Evolutionary conservation across 2,797 vertebrate species (phyloP), one percentile per base, ranked within the genome.

Genomic region (Pipistrellus pipistrellus): DNA sequence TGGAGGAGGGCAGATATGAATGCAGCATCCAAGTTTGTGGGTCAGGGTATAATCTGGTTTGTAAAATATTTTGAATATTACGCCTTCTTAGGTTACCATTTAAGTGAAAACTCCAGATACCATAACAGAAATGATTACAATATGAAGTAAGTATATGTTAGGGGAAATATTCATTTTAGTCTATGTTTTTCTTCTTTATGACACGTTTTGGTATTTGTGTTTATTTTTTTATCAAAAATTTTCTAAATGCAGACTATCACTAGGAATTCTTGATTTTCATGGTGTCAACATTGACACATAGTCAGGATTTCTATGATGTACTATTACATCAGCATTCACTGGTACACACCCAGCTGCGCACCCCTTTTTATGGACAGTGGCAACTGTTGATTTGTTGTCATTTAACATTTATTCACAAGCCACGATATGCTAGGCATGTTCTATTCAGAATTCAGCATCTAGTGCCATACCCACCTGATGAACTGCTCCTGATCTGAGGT

Each of bases 331-430:
- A 8, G 11, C 18, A 25, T 44, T 76, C 13, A 15, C 59, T 10
- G 51, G 69, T 38, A 86, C 10, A 76, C 15, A 71, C 1, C 7
- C 23, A 51, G 73, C 17, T 51, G 4, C 46, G 68, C 46, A 75
- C 4, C 48, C 30, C 48, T 53, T 76, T 95, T 77, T 69, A 95
- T 25, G 46, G 41, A 66, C n/a, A 57, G 55, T 66, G 78, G 57
- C 55, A 76, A 85, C 86, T 13, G 72, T 44, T 82, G 85, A 91
- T 55, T 75, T 90, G 64, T 25, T 94, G 81, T 83, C 88, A 85
- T 90, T 94, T 92, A 96, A 90, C 91, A 94, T 83, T 96, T 91
- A 95, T 41, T 78, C 71, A 85, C 88, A 94, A 86, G 77, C 51
- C 93, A 86, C 55, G 44, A 72, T 81, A 68, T 18, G 8, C 75